A percentile compares a stretch with the other conserved stretches of the same genome.
Conservation (phyloP, 2,797 vertebrate species). For the Enteromius anoplus region DNA sequence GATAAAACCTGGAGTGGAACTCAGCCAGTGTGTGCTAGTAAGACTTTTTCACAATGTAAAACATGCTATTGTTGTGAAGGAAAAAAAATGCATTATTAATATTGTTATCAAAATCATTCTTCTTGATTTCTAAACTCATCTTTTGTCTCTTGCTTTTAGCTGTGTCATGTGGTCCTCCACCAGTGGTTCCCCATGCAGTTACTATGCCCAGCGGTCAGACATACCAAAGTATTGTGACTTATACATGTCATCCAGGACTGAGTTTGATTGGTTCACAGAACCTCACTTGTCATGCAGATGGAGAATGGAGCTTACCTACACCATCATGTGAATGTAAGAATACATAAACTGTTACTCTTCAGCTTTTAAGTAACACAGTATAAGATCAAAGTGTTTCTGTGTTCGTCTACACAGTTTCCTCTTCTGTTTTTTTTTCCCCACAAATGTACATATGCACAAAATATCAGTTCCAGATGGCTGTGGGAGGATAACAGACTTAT, state of each 20-base stretch:
- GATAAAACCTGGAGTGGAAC: conserved; percentile 86
- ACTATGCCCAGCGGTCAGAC: conserved; percentile 69
- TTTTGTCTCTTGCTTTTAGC: conserved; percentile 66
- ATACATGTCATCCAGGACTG: conserved; percentile 77
- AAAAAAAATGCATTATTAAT: neutral
- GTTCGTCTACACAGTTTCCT: neutral
- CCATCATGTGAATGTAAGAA: conserved; percentile 83
- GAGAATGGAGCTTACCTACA: conserved; percentile 85
- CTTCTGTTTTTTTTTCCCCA: neutral
- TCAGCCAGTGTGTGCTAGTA: conserved; percentile 86
- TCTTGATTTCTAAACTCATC: neutral
- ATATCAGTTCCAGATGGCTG: conserved; percentile 77
- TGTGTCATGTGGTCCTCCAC: conserved; percentile 79
- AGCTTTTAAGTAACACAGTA: neutral
- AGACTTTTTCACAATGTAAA: conserved; percentile 60
- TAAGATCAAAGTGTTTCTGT: neutral
- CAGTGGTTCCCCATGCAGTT: conserved; percentile 77
- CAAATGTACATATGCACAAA: neutral
- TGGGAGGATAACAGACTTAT: conserved; percentile 74
- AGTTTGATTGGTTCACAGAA: conserved; percentile 78
- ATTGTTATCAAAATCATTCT: neutral
- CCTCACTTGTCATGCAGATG: conserved; percentile 82
- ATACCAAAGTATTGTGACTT: conserved; percentile 77
- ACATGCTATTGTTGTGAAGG: neutral
- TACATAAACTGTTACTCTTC: neutral